A percentile compares a stretch with the other conserved stretches of the same genome.
Evolutionary conservation across 2,888 invertebrate genomes (phyloP).

Genomic region (Yponomeuta sedellus): DNA sequence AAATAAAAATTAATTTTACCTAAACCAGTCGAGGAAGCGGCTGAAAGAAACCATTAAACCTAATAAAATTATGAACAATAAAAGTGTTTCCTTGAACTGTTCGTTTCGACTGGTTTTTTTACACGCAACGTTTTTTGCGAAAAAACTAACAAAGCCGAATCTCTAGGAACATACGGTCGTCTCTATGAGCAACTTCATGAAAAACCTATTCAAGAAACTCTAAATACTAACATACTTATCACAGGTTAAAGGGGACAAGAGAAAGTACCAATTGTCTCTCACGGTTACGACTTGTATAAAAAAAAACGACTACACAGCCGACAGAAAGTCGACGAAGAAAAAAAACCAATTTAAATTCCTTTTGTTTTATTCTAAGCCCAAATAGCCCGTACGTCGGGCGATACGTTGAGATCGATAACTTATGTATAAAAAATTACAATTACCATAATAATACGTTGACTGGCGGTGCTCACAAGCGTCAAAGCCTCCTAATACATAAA

Average conservation of each 20-base stretch:
- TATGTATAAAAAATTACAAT: conserved; percentile 40
- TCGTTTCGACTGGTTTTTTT: conserved; percentile 60
- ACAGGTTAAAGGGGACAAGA: conserved; percentile 76
- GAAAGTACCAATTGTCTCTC: conserved; percentile 73
- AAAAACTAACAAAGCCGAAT: conserved; percentile 37
- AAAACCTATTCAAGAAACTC: conserved; percentile 60
- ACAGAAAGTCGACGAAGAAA: neutral
- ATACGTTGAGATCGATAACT: conserved; percentile 69
- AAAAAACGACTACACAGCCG: conserved; percentile 56
- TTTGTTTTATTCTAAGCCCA: conserved; percentile 43
- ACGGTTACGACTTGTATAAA: conserved; percentile 33
- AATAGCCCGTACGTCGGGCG: conserved; percentile 51
- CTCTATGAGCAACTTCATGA: conserved; percentile 42
- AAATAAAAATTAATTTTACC: conserved; percentile 1
- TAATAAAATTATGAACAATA: conserved; percentile 37
- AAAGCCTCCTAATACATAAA: conserved; percentile 51
- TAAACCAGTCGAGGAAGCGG: conserved; percentile 1
- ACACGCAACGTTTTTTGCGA: conserved; percentile 23
- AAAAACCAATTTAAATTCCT: conserved; percentile 6
- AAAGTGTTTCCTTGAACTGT: conserved; percentile 33
- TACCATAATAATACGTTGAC: conserved; percentile 45
- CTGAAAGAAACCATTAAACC: conserved; percentile 26
- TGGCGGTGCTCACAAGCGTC: conserved; percentile 58
- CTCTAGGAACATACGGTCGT: conserved; percentile 15
- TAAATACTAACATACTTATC: conserved; percentile 73